Conservation (phyloP, 2,113 vertebrate species). For the Syngnathus typhle region DNA sequence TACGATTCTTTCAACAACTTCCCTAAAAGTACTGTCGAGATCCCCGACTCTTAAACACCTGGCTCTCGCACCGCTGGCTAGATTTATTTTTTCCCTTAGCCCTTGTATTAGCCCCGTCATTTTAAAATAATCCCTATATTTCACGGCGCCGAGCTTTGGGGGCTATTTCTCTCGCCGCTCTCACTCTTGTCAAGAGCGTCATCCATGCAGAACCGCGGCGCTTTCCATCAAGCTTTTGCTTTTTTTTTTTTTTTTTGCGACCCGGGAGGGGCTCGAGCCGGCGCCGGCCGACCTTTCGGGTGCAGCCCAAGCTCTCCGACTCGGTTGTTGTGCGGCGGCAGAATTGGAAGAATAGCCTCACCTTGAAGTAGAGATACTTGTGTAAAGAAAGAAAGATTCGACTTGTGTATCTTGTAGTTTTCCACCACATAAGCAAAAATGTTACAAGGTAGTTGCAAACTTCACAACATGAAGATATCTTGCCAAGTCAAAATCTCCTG, state of each 20-base stretch:
- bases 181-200: constrained; percentile 39
- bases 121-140: constrained; percentile 17
- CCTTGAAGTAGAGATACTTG: background rate
- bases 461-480: too few species aligned
- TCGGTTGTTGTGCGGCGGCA: background rate
- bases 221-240: constrained; percentile 34
- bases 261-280: constrained; percentile 18
- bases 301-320: constrained; percentile 18
- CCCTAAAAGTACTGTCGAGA: background rate
- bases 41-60: background rate
- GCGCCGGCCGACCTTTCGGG: constrained; percentile 6
- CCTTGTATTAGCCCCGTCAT: constrained; percentile 6
- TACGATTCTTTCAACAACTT: background rate
- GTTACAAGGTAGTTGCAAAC: too few species aligned
- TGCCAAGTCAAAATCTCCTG: background rate
- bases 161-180: constrained; percentile 30
- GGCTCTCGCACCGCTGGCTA: background rate
- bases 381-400: background rate
- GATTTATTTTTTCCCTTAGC: background rate
- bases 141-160: constrained; percentile 14
- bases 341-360: background rate
- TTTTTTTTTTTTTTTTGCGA: constrained; percentile 3
- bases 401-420: background rate
- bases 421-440: too few species aligned
- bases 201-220: constrained; percentile 20